phyloP scores from a whole-genome alignment of 2,888 invertebrate species.

The Protodeltote pygarga region DNA sequence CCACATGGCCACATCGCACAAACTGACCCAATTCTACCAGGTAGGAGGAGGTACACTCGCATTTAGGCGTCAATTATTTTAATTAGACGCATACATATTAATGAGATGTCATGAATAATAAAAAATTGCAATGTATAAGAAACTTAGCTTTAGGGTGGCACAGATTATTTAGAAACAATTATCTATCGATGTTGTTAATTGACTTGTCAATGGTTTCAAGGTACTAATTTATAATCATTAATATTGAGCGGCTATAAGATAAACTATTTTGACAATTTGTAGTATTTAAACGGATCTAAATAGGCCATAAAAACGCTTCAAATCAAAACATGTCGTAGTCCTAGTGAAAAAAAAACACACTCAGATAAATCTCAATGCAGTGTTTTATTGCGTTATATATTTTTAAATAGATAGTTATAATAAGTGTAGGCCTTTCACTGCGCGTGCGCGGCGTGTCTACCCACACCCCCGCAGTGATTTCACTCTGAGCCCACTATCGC shows the following conservation, averaged over 20 bases:
- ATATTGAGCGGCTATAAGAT: background rate
- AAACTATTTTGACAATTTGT: no score
- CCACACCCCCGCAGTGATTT: slow-evolving; percentile 48
- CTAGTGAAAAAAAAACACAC: slow-evolving; percentile 18
- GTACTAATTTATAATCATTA: no score
- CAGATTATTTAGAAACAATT: no score
- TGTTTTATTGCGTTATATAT: slow-evolving; percentile 33
- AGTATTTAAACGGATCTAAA: no score
- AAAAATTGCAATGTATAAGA: slow-evolving; percentile 23
- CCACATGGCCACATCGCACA: slow-evolving; percentile 53
- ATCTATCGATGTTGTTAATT: no score
- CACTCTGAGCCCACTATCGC: slow-evolving; percentile 38
- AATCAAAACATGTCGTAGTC: slow-evolving; percentile 26
- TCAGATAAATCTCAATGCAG: slow-evolving; percentile 22
- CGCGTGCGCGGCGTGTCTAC: slow-evolving; percentile 39
- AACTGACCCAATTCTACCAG: slow-evolving; percentile 54
- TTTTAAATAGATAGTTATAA: slow-evolving; percentile 38
- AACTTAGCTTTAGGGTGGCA: slow-evolving; percentile 7
- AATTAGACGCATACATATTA: slow-evolving; percentile 43
- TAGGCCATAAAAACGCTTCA: slow-evolving; percentile 18
- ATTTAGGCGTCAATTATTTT: slow-evolving; percentile 36
- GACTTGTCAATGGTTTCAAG: slow-evolving; percentile 3
- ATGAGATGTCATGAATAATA: slow-evolving; percentile 37
- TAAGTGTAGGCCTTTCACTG: slow-evolving; percentile 48
- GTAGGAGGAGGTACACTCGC: slow-evolving; percentile 50